Percentiles rank a stretch among this genome's conserved stretches.
These are phyloP conservation scores for Tetragonula clypearis DNA, from an alignment of 1,140 invertebrate species.

Conservation along the genomic window DNA sequence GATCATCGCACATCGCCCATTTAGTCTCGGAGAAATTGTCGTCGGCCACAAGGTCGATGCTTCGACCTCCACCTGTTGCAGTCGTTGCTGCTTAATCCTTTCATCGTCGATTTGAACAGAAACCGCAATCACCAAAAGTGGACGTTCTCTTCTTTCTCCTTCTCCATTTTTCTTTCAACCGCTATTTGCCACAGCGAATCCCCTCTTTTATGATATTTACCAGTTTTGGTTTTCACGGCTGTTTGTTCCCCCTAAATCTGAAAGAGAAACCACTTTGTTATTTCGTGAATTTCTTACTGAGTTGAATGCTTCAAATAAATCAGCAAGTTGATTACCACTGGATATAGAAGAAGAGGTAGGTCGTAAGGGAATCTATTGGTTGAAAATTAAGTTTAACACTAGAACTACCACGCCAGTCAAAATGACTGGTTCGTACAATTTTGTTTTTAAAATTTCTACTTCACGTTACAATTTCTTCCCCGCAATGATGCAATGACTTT, in stretches of 20 bases:
- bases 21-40: conserved; percentile 91
- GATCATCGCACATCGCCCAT: conserved; percentile 90
- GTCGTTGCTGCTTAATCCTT: conserved; percentile 41
- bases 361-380: background rate
- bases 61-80: conserved; percentile 81
- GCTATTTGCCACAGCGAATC: background rate
- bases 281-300: background rate
- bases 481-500: no score
- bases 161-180: background rate
- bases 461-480: no score
- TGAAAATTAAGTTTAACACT: background rate
- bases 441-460: no score
- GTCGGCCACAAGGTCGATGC: conserved; percentile 89
- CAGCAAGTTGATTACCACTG: background rate
- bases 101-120: conserved; percentile 28
- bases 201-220: background rate
- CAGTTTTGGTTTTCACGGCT: background rate
- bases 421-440: no score
- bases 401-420: no score
- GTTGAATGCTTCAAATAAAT: background rate
- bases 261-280: background rate
- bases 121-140: background rate
- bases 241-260: background rate
- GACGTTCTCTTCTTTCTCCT: background rate
- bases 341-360: background rate